Evolutionary conservation across 2,113 vertebrate species (phyloP), one percentile per base, ranked within the genome.

Genomic region (Eubucco bourcierii): DNA sequence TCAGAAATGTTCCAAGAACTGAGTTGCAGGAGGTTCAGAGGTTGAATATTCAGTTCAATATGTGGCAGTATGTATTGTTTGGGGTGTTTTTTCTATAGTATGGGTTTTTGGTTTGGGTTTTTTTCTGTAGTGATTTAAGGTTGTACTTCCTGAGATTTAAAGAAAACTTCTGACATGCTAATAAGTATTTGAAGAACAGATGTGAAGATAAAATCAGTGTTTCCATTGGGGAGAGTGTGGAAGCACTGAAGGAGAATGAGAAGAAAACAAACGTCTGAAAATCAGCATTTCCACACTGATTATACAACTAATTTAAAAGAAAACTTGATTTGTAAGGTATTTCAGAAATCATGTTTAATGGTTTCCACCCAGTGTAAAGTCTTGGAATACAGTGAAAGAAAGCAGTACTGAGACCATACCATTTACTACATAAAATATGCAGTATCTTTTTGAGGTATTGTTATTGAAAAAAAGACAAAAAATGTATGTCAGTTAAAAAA

Each of bases 11-110:
- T 83, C 72, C 79, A 89, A 92, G 89, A 96, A 94, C 50, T 84
- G 63, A 81, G 37, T 74, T 85, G 88, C 61, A 82, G 80, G 90
- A 89, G 53, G 55, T 94, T 96, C 74, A 93, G 93, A 97, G 60
- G 33, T 56, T 79, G 77, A 77, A 67, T 64, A 75, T 56, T 93
- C 79, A 18, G 39, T 85, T 93, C 65, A 63, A 59, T 86, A 82
- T 47, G 61, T 88, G 93, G 66, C 23, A 83, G 13, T 16, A 34
- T 70, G 41, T 6, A n/a, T 24, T 24, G 12, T 52, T 52, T 52
- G 20, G 47, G 44, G 44, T 18, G 61, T 92, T 95, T 72, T 50
- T 72, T 70, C 44, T 18, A 1, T 68, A 83, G 78, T 87, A 41
- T 39, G 37, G n/a, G n/a, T n/a, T 44, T 41, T 41, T 41, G 9